Evolutionary conservation across 2,797 vertebrate species (phyloP), one percentile per base, ranked within the genome.

Genomic region (Epinephelus awoara): DNA sequence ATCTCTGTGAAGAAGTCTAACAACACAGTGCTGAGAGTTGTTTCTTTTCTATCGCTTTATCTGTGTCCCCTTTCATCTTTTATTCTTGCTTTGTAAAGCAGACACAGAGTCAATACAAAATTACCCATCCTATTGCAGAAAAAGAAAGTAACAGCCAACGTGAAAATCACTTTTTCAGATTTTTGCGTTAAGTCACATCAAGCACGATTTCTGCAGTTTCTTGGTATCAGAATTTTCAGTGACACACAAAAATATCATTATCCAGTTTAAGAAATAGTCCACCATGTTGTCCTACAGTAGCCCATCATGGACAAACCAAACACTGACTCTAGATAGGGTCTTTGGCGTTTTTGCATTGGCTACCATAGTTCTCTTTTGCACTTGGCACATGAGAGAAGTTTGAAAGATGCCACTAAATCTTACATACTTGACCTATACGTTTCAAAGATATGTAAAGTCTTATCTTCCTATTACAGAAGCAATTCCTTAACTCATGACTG

Each of bases 61-160:
- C 23, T 52, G 21, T 67, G 46, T 71, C 46, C 40, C 23, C n/a
- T 79, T 58, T 51, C 23, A 57, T 70, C 34, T 50, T 44, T 52
- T 78, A 40, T 54, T 59, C 47, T 73, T 44, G 23, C 55, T 23
- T 65, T 40, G 65, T 14, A 12, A 5, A 40, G 21, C 14, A 61
- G 34, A n/a, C 11, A 40, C n/a, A 47, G 11, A 18, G 9, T 18
- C 52, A 47, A 44, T 18, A 46, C 4, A 14, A 23, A 65, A 8
- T 19, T 15, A 54, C 3, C 0, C 3, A 17, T 25, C 29, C 17
- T 17, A 14, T 2, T 50, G 54, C 2, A 12, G 42, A 27, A 44
- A 27, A 25, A 44, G 34, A 55, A 14, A 38, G 14, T 47, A 72
- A 34, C 6, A 50, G 3, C 38, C 0, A 7, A 23, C 34, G 12